Conservation (phyloP, 2,113 vertebrate genomes). For the Ornithorhynchus anatinus region DNA sequence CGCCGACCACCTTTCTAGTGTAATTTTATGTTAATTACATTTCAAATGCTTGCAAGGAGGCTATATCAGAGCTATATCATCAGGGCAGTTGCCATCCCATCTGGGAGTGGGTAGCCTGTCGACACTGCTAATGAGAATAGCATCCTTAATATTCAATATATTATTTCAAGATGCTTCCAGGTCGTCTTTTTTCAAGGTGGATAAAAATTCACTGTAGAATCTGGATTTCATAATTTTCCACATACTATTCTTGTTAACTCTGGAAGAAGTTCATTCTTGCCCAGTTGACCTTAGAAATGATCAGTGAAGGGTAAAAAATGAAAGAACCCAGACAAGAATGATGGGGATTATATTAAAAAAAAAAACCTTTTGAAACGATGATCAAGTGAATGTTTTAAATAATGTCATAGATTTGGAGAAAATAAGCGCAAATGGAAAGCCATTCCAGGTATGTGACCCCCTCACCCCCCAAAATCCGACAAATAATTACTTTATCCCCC, state of each 20-base stretch:
- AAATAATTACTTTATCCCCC: too few species aligned
- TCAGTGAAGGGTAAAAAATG: not conserved
- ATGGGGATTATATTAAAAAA: constrained; percentile 3
- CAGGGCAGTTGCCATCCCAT: not conserved
- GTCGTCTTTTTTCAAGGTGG: not conserved
- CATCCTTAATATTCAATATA: rapidly evolving
- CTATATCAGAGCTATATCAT: not conserved
- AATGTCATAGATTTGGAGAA: not conserved
- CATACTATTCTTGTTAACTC: not conserved
- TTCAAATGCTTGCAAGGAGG: not conserved
- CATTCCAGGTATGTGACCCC: too few species aligned
- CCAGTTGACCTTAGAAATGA: not conserved
- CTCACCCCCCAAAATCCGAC: too few species aligned
- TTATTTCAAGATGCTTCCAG: not conserved
- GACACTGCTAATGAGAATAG: not conserved
- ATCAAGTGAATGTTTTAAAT: too few species aligned
- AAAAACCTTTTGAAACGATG: not conserved
- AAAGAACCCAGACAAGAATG: not conserved
- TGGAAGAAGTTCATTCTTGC: not conserved
- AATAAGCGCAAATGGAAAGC: not conserved
- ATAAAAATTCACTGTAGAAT: not conserved
- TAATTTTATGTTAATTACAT: not conserved
- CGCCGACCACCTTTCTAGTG: not conserved
- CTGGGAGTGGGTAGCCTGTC: not conserved
- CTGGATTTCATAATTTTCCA: not conserved